Base-by-base conservation (phyloP, 2,888 invertebrate genomes). In the Itoplectis maculator region DNA sequence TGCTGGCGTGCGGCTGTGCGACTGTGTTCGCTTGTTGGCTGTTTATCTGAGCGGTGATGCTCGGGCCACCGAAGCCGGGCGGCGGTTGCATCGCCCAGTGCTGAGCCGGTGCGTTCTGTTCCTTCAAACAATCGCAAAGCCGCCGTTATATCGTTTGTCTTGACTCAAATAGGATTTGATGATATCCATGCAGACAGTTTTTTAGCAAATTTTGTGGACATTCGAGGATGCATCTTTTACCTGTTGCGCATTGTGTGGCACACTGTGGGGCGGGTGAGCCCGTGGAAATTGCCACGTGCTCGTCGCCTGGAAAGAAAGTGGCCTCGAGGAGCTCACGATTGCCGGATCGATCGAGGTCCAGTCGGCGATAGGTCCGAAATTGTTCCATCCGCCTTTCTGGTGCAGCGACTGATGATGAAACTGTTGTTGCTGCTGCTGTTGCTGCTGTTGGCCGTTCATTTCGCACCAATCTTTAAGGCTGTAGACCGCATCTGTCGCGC, bases 261-360 rank as follows among this genome's bases (percentile, higher is more conserved):
- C 88, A 84, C 87, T 90, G 79, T 92, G 92, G 85, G 91, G 86
- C 56, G 90, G 89, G 86, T 92, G 92, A 88, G 90, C 89, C 77
- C 92, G 91, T 77, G 92, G 89, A 84, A 92, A 92, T 85, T 92
- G 92, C 92, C 92, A 92, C 85, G 92, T 92, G 86, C 87, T 91
- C 76, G 90, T 90, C 80, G 91, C 89, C 88, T 92, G 92, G 89
- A 92, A 92, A 89, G 92, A 90, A 87, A 92, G 93, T 88, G 92
- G 94, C 87, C 95, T 95, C 84, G 95, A 96, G 85, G 95, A 96
- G 84, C 96, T 96, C 92, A 97, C 95, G 88, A 98, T 98, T 87
- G 98, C 98, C 81, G 98, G 98, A 94, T 99, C 98, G 94, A 98
- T 95, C 87, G 97, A 95, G 88, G 97, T 97, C 97, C 98, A 98